These are phyloP conservation scores for Channa striata DNA, from an alignment of 2,797 vertebrate species.

Conservation along the genomic window DNA sequence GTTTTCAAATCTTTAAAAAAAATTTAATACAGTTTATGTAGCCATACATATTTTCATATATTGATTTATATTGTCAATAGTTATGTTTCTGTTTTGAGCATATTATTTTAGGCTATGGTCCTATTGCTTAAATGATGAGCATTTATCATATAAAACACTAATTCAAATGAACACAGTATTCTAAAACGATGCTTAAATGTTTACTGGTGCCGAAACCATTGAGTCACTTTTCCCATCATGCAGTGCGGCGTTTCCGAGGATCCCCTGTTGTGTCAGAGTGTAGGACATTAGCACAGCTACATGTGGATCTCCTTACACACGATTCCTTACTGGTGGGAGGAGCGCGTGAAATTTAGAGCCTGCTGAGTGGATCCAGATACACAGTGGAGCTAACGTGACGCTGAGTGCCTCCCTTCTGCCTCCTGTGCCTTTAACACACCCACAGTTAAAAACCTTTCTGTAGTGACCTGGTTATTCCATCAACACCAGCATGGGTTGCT, in stretches of 20 bases:
- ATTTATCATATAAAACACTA: not conserved
- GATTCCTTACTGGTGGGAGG: conserved; percentile 20
- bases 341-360: conserved; percentile 29
- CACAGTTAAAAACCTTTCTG: not conserved
- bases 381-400: conserved; percentile 3
- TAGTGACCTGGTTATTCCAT: conserved; percentile 13
- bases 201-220: not conserved
- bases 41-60: too few relatives aligned
- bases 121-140: not conserved
- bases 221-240: conserved; percentile 12
- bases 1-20: too few relatives aligned
- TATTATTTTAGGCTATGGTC: not conserved
- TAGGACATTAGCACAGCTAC: not conserved
- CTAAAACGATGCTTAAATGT: not conserved
- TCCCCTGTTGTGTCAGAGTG: not conserved
- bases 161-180: too few relatives aligned
- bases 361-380: conserved; percentile 34
- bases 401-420: conserved; percentile 21
- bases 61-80: too few relatives aligned
- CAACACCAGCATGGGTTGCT: conserved; percentile 16
- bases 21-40: not conserved
- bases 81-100: not conserved
- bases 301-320: conserved; percentile 26
- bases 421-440: not conserved
- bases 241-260: conserved; percentile 14